Evolutionary conservation across 2,113 vertebrate species (phyloP).

Genomic region (Caranx melampygus): DNA sequence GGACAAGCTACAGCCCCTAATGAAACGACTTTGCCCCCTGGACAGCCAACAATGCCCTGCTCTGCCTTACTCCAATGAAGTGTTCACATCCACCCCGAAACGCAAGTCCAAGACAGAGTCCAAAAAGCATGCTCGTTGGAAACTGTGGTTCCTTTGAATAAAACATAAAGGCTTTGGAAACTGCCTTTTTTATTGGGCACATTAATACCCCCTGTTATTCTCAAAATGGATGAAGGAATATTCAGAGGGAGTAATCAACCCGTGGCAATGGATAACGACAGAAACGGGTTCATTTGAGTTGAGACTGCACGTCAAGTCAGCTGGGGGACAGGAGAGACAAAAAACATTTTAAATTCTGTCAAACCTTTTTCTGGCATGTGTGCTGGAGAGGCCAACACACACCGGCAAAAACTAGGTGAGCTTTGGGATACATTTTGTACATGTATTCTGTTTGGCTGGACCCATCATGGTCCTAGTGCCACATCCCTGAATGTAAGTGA

Average conservation of each 20-base stretch:
- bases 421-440: conserved; percentile 47
- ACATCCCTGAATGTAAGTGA: too few relatives aligned
- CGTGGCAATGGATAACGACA: conserved; percentile 39
- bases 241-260: conserved; percentile 52
- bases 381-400: conserved; percentile 58
- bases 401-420: conserved; percentile 81
- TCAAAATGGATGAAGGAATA: conserved; percentile 81
- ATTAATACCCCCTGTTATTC: conserved; percentile 43
- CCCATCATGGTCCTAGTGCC: too few relatives aligned
- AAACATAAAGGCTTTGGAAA: conserved; percentile 56
- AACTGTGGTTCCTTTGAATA: conserved; percentile 98
- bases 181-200: conserved; percentile 50
- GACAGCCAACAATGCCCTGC: conserved; percentile 93
- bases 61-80: conserved; percentile 97
- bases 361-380: conserved; percentile 69
- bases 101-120: conserved; percentile 98
- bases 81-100: conserved; percentile 94
- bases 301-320: conserved; percentile 58
- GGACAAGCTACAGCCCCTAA: conserved; percentile 95
- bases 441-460: conserved; percentile 18
- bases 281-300: conserved; percentile 52
- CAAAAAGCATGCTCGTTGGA: conserved; percentile 99
- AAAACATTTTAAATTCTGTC: conserved; percentile 55
- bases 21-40: conserved; percentile 93
- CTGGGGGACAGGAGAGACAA: conserved; percentile 51